Evolutionary conservation across 2,888 invertebrate genomes (phyloP).

Genomic region (Lasioglossum morio): DNA sequence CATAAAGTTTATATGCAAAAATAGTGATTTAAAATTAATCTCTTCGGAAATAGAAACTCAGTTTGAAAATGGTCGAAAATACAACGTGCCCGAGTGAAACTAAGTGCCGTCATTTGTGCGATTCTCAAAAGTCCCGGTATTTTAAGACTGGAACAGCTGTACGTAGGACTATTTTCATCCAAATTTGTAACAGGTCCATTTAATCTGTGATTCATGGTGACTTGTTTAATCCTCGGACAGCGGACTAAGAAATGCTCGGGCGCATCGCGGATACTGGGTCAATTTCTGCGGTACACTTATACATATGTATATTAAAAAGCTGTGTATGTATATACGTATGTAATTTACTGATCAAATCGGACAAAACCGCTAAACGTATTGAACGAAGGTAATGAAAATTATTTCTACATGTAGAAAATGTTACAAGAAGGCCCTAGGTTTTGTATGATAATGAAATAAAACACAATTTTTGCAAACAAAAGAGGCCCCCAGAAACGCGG

Average conservation of each 20-base stretch:
- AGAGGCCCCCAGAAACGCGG: too few species aligned
- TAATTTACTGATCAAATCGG: too few species aligned
- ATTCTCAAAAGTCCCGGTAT: not conserved
- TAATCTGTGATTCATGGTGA: not conserved
- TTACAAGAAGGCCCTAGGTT: too few species aligned
- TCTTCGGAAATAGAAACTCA: not conserved
- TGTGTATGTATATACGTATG: not conserved
- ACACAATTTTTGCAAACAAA: too few species aligned
- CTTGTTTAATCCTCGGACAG: not conserved
- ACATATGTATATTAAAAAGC: too few species aligned
- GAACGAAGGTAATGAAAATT: too few species aligned
- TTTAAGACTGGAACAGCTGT: constrained; percentile 2
- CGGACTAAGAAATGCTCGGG: not conserved
- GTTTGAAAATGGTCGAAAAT: not conserved
- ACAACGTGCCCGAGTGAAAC: not conserved
- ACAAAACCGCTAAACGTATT: too few species aligned
- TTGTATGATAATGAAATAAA: too few species aligned
- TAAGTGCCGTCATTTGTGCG: not conserved
- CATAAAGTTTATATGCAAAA: not conserved
- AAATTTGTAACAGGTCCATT: constrained; percentile 9
- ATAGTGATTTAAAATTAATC: not conserved
- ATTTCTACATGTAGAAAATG: too few species aligned
- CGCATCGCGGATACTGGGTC: not conserved
- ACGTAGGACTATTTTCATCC: not conserved
- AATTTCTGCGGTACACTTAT: not conserved